Percentiles rank a stretch among this genome's conserved stretches.
Evolutionary conservation across 2,888 invertebrate genomes (phyloP).

Genomic region (Venusia cambrica): DNA sequence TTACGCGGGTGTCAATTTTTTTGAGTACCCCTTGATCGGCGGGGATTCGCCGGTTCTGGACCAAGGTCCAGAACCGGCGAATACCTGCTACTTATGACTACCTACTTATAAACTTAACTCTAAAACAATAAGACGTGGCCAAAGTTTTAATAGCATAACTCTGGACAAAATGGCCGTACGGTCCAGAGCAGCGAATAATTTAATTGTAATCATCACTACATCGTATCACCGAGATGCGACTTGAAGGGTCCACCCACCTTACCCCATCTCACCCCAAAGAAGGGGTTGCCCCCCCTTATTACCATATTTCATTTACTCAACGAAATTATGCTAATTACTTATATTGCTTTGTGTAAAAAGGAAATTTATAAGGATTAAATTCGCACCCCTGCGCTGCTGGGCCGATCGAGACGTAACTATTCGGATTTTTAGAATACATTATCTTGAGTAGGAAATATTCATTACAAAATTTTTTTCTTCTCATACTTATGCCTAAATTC

Average conservation of each 20-base stretch:
- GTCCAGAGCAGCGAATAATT: slow-evolving; percentile 68
- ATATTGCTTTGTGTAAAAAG: slow-evolving; percentile 82
- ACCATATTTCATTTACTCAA: slow-evolving; percentile 82
- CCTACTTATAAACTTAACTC: too few species aligned
- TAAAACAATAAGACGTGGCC: slow-evolving; percentile 30
- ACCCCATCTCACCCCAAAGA: slow-evolving; percentile 53
- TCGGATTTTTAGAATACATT: slow-evolving; percentile 50
- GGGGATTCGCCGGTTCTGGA: too few species aligned
- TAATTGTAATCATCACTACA: slow-evolving; percentile 79
- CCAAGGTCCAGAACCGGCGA: too few species aligned
- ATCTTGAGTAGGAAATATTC: too few species aligned
- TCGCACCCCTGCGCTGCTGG: slow-evolving; percentile 60
- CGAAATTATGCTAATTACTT: slow-evolving; percentile 82
- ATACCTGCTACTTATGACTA: too few species aligned
- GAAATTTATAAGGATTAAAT: slow-evolving; percentile 82
- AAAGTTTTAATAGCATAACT: slow-evolving; percentile 52
- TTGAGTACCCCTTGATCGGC: too few species aligned
- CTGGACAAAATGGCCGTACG: slow-evolving; percentile 68
- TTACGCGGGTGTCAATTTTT: too few species aligned
- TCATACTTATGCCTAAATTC: too few species aligned
- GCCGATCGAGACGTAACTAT: slow-evolving; percentile 54
- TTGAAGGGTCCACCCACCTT: slow-evolving; percentile 59
- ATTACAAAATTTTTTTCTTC: too few species aligned
- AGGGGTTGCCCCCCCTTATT: slow-evolving; percentile 76
- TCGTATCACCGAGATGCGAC: slow-evolving; percentile 77